phyloP scores from a whole-genome alignment of 1,140 invertebrate species.

The Cydia splendana region DNA sequence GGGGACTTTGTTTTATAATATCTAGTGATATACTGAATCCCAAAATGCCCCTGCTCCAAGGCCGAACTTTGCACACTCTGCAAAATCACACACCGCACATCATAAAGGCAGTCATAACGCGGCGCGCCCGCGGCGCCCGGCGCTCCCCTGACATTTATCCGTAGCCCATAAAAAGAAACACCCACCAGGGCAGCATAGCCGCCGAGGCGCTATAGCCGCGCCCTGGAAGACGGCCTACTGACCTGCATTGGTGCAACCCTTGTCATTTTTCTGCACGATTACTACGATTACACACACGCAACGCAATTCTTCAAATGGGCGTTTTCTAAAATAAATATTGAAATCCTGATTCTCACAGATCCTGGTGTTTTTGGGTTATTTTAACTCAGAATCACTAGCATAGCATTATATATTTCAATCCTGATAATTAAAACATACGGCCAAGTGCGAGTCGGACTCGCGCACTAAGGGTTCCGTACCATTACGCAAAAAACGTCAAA shows the following conservation, averaged over 20 bases:
- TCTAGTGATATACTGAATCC: too few species aligned
- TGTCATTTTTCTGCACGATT: neutral
- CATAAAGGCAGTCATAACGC: slow-evolving; percentile 52
- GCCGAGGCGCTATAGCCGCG: slow-evolving; percentile 59
- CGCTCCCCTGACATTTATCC: slow-evolving; percentile 76
- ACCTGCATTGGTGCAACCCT: slow-evolving; percentile 46
- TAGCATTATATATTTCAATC: too few species aligned
- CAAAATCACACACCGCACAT: neutral
- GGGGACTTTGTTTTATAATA: too few species aligned
- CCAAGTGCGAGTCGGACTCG: too few species aligned
- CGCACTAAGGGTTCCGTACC: too few species aligned
- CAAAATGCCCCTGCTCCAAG: too few species aligned
- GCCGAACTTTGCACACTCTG: neutral
- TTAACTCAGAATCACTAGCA: too few species aligned
- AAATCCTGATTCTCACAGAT: too few species aligned
- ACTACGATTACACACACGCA: neutral
- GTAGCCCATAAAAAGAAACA: slow-evolving; percentile 77
- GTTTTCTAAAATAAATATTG: too few species aligned
- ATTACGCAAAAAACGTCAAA: too few species aligned
- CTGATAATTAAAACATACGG: too few species aligned
- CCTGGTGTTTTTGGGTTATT: too few species aligned
- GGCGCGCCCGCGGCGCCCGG: slow-evolving; percentile 52
- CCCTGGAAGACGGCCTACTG: slow-evolving; percentile 63
- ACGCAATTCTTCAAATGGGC: neutral
- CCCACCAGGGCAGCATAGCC: slow-evolving; percentile 69